Evolutionary conservation across 2,797 vertebrate genomes (phyloP), one percentile per base, ranked within the genome.

Genomic region (Coracias cyanogaster): DNA sequence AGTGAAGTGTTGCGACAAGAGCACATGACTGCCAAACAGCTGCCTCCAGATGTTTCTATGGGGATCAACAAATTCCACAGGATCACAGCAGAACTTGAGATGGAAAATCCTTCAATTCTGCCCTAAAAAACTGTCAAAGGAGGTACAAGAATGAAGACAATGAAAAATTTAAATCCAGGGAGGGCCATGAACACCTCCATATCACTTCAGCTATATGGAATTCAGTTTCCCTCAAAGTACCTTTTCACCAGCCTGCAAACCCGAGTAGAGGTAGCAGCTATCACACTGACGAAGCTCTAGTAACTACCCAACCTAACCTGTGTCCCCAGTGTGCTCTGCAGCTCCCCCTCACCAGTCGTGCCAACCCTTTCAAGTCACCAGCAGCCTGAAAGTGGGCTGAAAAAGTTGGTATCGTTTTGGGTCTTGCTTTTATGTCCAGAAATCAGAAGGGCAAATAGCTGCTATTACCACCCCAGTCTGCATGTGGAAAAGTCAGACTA

Each of bases 271-370:
- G 31, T 21, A 45, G 43, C 2, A 31, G 9, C 22, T 31, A 6
- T 12, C 19, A 31, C 29, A 93, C 31, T 2, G 2, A 5, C 25
- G 37, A 67, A 60, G 18, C 52, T 70, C 24, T 15, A 41, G 61
- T n/a, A 60, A 6, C 13, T 28, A 37, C 49, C 25, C 65, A 81
- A 2, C 12, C 10, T 17, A 43, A 5, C 19, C 46, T 13, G 26
- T 1, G 7, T 3, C 31, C 16, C 54, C 28, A 55, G 16, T 0
- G 7, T 3, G 2, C 15, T 5, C 41, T 33, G 35, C 70, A 82
- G 84, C 61, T 64, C 35, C 12, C 12, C 20, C 6, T 10, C 6
- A 0, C 25, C 54, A 26, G 10, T 11, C 10, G 0, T 18, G 12
- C 18, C 58, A 77, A 7, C 3, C 5, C 46, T 58, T 13, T 28